A percentile compares a stretch with the other conserved stretches of the same genome.
Conservation (phyloP, 2,113 vertebrate genomes). For the Heliornis fulica region DNA sequence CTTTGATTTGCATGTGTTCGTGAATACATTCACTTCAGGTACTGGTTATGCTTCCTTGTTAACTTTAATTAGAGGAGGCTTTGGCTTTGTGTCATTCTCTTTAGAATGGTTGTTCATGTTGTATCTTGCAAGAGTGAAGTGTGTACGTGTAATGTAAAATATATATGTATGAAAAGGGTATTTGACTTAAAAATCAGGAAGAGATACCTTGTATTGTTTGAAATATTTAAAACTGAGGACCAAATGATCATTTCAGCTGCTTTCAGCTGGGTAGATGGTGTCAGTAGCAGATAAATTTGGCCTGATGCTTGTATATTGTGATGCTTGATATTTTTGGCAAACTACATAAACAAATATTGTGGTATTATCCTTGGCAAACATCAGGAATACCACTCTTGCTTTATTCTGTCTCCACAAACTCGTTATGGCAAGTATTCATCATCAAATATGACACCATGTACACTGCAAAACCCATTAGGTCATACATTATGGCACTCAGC, state of each 20-base stretch:
- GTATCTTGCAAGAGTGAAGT: background rate
- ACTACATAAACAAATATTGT: background rate
- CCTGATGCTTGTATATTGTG: background rate
- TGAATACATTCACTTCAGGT: background rate
- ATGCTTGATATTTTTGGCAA: background rate
- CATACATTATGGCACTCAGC: background rate
- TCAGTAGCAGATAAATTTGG: background rate
- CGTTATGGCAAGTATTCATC: background rate
- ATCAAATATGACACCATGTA: background rate
- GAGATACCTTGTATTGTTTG: background rate
- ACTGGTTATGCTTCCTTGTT: background rate
- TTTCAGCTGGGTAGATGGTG: background rate
- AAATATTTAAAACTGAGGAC: background rate
- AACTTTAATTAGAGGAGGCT: background rate
- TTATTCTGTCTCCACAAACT: background rate
- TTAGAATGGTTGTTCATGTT: background rate
- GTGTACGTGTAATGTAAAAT: background rate
- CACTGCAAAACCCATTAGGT: background rate
- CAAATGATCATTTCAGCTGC: background rate
- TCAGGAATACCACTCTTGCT: background rate
- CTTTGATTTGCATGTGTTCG: background rate
- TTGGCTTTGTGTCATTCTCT: background rate
- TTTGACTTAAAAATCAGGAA: background rate
- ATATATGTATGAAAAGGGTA: background rate
- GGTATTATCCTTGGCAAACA: slow-evolving; percentile 26